These are phyloP conservation scores for Monopis laevigella DNA, from an alignment of 2,888 invertebrate species.

Conservation along the genomic window DNA sequence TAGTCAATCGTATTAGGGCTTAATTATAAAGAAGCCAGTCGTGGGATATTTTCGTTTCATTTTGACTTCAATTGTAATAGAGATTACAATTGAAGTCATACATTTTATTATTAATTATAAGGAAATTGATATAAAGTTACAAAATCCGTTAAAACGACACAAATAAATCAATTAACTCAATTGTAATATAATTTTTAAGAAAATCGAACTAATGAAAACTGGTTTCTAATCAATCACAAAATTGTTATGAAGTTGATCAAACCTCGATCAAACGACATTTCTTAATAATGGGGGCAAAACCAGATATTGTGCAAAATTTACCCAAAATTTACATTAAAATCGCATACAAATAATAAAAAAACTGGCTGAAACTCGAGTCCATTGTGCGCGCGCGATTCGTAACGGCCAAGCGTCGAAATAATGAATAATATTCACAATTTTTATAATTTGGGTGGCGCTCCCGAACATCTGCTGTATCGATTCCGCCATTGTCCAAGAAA, in stretches of 20 bases:
- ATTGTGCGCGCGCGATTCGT: conserved; percentile 64
- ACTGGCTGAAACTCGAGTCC: conserved; percentile 51
- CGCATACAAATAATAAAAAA: conserved; percentile 49
- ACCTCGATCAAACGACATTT: conserved; percentile 54
- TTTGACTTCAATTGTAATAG: too few species aligned
- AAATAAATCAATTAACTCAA: conserved; percentile 37
- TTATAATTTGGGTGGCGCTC: conserved; percentile 48
- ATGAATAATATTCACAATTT: conserved; percentile 65
- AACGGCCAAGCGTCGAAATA: conserved; percentile 60
- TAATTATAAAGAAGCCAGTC: too few species aligned
- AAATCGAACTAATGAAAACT: too few species aligned
- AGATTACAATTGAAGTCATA: too few species aligned
- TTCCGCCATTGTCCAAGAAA: conserved; percentile 12
- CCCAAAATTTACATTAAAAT: conserved; percentile 61
- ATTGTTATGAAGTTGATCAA: conserved; percentile 51
- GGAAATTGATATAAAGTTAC: too few species aligned
- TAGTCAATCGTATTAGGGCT: too few species aligned
- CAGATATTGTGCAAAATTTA: conserved; percentile 51
- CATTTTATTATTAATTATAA: too few species aligned
- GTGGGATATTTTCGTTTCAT: too few species aligned
- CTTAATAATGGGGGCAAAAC: conserved; percentile 41
- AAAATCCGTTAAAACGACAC: too few species aligned
- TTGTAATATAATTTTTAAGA: too few species aligned
- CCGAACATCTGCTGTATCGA: conserved; percentile 48
- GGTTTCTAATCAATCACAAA: conserved; percentile 66